Evolutionary conservation across 2,888 invertebrate genomes (phyloP), one percentile per base, ranked within the genome.

Genomic region (Syritta pipiens): DNA sequence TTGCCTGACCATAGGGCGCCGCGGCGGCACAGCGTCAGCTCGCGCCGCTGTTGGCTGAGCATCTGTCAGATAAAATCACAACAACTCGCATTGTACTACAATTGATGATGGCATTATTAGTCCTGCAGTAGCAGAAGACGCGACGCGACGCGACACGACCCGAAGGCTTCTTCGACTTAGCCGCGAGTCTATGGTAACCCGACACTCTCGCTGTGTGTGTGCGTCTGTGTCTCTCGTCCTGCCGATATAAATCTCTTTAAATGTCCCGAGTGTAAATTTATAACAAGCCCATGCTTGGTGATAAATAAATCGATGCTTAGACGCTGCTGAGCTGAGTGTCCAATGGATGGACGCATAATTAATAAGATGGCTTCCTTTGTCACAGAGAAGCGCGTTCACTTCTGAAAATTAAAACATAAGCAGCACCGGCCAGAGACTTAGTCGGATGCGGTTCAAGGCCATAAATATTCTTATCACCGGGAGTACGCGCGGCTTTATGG

Each of bases 71-170:
- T 79, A 68, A 49, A 24, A 79, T 79, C 79, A 68, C 48, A 74
- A 74, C 67, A 79, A 53, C 46, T 67, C 57, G 62, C 74, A 74
- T 74, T 79, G 74, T 74, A 30, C 35, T 32, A 79, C 74, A 74
- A 79, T 79, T 79, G 74, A 79, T 79, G 79, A 79, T 60, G 79
- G 49, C 79, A 74, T 79, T 79, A 74, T 79, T 74, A 79, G 79
- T n/a, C n/a, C 42, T 44, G 35, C 79, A 62, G 79, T 74, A 79
- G 79, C 79, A 62, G 79, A 68, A 62, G 22, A 24, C 35, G 10
- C 17, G 10, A 51, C 35, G 32, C 9, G 20, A 46, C 20, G 44
- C 10, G 10, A n/a, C n/a, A n/a, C n/a, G n/a, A n/a, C n/a, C n/a
- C n/a, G n/a, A n/a, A n/a, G n/a, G n/a, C n/a, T n/a, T n/a, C n/a